These are phyloP conservation scores for Scolanthus callimorphus DNA, from an alignment of 92 coral and sea anemone genomes.

Conservation along the genomic window DNA sequence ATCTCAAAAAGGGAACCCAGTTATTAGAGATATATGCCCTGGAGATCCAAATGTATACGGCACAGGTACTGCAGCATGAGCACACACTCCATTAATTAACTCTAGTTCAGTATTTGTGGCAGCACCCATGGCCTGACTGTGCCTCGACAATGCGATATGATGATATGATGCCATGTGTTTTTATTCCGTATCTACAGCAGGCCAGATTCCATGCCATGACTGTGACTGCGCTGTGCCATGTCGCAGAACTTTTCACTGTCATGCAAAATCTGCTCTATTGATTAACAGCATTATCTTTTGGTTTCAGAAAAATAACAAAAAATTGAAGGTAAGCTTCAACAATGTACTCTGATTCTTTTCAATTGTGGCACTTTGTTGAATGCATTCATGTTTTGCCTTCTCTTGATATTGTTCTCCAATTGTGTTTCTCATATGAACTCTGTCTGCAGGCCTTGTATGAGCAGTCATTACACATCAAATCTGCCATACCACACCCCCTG, in stretches of 20 bases:
- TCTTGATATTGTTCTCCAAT: not conserved
- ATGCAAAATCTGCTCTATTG: too few relatives aligned
- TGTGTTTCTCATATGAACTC: slow-evolving; percentile 9
- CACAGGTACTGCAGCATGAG: slow-evolving; percentile 82
- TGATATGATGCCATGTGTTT: too few relatives aligned
- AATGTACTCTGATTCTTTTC: not conserved
- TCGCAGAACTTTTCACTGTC: too few relatives aligned
- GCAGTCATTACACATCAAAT: slow-evolving; percentile 94
- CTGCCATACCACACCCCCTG: slow-evolving; percentile 98
- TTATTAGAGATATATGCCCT: slow-evolving; percentile 92
- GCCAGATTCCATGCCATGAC: too few relatives aligned
- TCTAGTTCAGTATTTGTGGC: too few relatives aligned
- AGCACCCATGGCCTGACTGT: too few relatives aligned
- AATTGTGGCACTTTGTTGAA: not conserved
- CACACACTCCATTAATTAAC: too few relatives aligned
- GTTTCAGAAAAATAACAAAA: slow-evolving; percentile 84
- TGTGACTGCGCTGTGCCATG: too few relatives aligned
- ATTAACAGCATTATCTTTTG: not conserved
- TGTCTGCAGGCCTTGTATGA: slow-evolving; percentile 81
- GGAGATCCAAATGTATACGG: slow-evolving; percentile 98
- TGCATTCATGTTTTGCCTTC: not conserved
- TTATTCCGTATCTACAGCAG: too few relatives aligned
- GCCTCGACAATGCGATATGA: too few relatives aligned
- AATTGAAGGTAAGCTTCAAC: slow-evolving; percentile 44
- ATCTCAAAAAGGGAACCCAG: slow-evolving; percentile 95